Conservation (phyloP, 2,888 invertebrate genomes). For the Epistrophe grossulariae region DNA sequence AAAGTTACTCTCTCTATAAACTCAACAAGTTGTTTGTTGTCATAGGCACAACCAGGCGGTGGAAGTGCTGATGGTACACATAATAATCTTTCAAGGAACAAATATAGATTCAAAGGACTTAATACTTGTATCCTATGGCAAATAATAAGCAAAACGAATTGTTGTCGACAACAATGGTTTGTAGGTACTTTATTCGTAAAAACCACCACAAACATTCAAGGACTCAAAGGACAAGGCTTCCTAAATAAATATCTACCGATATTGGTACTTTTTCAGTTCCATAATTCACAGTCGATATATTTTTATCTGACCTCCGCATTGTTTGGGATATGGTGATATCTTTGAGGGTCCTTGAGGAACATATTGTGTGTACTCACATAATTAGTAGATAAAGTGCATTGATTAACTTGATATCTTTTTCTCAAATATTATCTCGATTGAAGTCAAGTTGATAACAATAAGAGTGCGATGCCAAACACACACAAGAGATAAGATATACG, state of each 20-base stretch:
- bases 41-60: constrained; percentile 37
- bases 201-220: neutral
- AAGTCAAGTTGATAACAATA: constrained; percentile 56
- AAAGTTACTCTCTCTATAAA: constrained; percentile 14
- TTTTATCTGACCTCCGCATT: constrained; percentile 25
- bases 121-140: constrained; percentile 19
- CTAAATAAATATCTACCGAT: neutral
- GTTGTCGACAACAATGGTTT: neutral
- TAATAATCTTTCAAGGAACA: constrained; percentile 5
- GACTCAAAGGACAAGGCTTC: neutral
- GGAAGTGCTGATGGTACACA: neutral
- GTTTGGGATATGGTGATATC: constrained; percentile 17
- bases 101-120: constrained; percentile 6
- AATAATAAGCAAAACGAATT: constrained; percentile 11
- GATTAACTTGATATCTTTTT: constrained; percentile 53
- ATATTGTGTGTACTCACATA: constrained; percentile 20
- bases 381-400: constrained; percentile 35
- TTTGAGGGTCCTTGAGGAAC: constrained; percentile 14
- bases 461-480: constrained; percentile 47
- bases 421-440: constrained; percentile 57
- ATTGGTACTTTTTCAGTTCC: neutral
- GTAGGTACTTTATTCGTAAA: too few species aligned
- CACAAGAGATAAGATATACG: neutral
- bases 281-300: constrained; percentile 10
- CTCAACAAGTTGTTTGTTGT: constrained; percentile 74